Base-by-base conservation (phyloP, 2,113 vertebrate species). In the Catharus minimus region DNA sequence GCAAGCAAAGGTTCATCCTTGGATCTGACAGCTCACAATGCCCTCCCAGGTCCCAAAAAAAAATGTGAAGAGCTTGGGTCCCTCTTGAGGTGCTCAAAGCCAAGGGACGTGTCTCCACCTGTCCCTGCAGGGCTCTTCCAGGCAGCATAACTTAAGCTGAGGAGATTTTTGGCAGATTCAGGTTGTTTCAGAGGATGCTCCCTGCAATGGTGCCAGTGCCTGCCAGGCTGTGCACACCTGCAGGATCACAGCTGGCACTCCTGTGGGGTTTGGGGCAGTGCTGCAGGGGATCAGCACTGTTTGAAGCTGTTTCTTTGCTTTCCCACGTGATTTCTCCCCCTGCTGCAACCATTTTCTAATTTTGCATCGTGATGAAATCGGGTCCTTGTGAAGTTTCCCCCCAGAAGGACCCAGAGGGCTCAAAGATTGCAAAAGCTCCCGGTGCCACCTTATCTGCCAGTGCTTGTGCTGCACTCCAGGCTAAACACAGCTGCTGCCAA, bases 191-290 rank as follows among this genome's bases (percentile, higher is more conserved):
- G 83, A 68, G 58, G 76, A 20, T 66, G 44, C 73, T 88, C 8
- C 0, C 67, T 39, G 71, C 44, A 57, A 32, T 17, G 9, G 74
- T 46, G 65, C 32, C 7, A 5, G 46, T 1, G 23, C 67, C 76
- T 46, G 22, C 56, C 15, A 68, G 71, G 76, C 67, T 60, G 46
- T 4, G 32, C 62, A 13, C 28, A 32, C 55, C 46, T 66, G 77
- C 4, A 13, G 44, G 46, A 28, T 21, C 84, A 69, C 23, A 81
- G 61, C 73, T 44, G 55, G 50, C 49, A 32, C 55, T 58, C 9
- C 0, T 28, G 19, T 1, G 0, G 3, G 27, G 8, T 33, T 44
- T 4, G 7, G 75, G 0, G 0, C 33, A 32, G 55, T 2, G 19
- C 67, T 72, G 41, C 12, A 11, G 57, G 67, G 6, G 20, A 60